Percentiles rank a stretch among this genome's conserved stretches.
phyloP scores from a whole-genome alignment of 2,113 vertebrate genomes.

The Nothoprocta perdicaria region DNA sequence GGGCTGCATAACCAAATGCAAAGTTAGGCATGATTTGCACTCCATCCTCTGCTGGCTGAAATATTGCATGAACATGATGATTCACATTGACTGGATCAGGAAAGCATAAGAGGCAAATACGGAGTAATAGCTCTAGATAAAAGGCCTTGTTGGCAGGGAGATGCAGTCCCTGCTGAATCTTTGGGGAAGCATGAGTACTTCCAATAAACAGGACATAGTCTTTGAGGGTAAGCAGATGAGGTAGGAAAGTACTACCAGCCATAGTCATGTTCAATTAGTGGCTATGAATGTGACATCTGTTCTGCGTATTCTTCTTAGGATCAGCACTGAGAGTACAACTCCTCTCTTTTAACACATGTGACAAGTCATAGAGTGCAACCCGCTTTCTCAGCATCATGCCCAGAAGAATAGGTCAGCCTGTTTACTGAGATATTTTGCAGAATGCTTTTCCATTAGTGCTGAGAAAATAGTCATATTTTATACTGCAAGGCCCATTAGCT shows the following conservation, averaged over 20 bases:
- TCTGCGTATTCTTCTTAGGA: not conserved
- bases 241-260: not conserved
- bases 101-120: not conserved
- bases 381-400: not conserved
- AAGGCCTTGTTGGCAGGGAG: not conserved
- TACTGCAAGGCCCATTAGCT: not conserved
- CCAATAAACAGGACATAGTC: not conserved
- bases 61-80: not conserved
- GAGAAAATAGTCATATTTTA: not conserved
- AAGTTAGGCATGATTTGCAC: not conserved
- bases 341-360: not conserved
- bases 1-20: not conserved
- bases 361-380: not conserved
- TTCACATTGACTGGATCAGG: not conserved
- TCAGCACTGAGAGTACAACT: not conserved
- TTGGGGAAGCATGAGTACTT: not conserved
- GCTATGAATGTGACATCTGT: conserved; percentile 10
- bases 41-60: not conserved
- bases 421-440: not conserved
- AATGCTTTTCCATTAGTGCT: not conserved
- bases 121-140: not conserved
- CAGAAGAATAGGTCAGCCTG: not conserved
- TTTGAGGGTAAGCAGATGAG: not conserved
- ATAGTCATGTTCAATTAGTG: not conserved
- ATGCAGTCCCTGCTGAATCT: not conserved